Evolutionary conservation across 1,140 invertebrate species (phyloP), one percentile per base, ranked within the genome.

Genomic region (Lepidotrigona ventralis): DNA sequence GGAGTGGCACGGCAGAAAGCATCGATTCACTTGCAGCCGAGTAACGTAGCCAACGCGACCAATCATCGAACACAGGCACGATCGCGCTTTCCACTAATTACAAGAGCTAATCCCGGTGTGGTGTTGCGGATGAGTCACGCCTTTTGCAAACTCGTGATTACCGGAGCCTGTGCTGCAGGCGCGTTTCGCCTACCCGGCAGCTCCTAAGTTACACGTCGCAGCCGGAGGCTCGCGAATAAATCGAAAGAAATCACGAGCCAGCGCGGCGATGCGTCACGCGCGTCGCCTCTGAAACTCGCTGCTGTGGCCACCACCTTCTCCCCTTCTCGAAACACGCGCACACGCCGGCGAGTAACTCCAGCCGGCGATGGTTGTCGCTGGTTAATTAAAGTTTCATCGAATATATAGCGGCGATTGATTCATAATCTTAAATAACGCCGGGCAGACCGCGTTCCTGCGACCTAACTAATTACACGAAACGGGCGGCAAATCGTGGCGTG

Each of bases 351-450:
- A 60, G 58, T 60, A 60, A 21, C 68, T 6, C 68, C 39, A 46
- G 6, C 39, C 39, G 39, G 29, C 68, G 15, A 26, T 54, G 11
- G 53, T 54, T 66, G 79, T 56, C 71, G 71, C 39, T n/a, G 79
- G 71, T 82, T 82, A 82, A 82, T 82, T 82, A 82, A 77, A 82
- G 73, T 82, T 77, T 77, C 80, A 82, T 77, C 80, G 64, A 58
- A 82, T 82, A 82, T 82, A 82, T 76, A 70, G 64, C 29, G 39
- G 63, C 80, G 81, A 77, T 83, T 66, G 74, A 83, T 83, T 70
- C 81, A 66, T 83, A 83, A 70, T 51, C 81, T 64, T 83, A 77
- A 77, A 83, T 77, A 83, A 83, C 73, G 71, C 19, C 21, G n/a
- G 60, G n/a, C 14, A 64, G n/a, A 14, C 14, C n/a, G n/a, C 14